Base-by-base conservation (phyloP, 2,888 invertebrate genomes). In the Melitaea athalia region DNA sequence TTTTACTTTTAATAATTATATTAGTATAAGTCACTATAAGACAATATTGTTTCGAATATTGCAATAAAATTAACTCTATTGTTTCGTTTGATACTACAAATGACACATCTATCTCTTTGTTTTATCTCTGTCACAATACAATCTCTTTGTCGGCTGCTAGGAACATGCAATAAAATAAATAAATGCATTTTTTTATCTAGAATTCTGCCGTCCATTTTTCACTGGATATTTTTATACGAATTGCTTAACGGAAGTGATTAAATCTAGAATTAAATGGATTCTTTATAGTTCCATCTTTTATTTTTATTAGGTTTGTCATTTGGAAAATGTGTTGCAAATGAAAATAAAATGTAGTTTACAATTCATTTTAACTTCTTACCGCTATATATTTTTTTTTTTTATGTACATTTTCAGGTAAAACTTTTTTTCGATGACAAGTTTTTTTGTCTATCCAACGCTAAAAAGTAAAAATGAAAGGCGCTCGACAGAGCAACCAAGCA, bases 101-200 rank as follows among this genome's bases (percentile, higher is more conserved):
- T 55, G 8, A 0, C 17, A 11, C 17, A 42, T 57, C 15, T 57
- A 11, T 7, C 42, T 5, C 50, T 47, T 42, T 42, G 43, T 24
- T 49, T 45, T 65, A 59, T 70, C 69, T 70, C 17, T 71, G 71
- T 45, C 31, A 33, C 50, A 66, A 64, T 63, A 47, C 60, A 45
- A 53, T 71, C 65, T 47, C 65, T 71, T 69, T 69, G 67, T 64
- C 61, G 61, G 69, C 68, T 68, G 43, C 63, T 63, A 62, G 47
- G 63, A 64, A 71, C 66, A 66, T 68, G 65, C 64, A 69, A 65
- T 69, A 67, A 72, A 72, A 55, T 55, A 55, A 55, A 55, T 55
- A 61, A 33, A 50, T 62, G 52, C 38, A 38, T 63, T 64, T 68
- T 64, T 64, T 68, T 53, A 17, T 45, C 64, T 15, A 64, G 60